Conservation (phyloP, 1,140 invertebrate species). For the Bombyx mori region ASM3026992v2 NC_085111.1:12012001-12012500, state of each 20-base stretch:
- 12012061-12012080: constrained; percentile 27
- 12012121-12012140: constrained; percentile 63
- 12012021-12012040: constrained; percentile 9
- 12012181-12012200: constrained; percentile 36
- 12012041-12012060: constrained; percentile 5
- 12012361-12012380: constrained; percentile 35
- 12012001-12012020: constrained; percentile 7
- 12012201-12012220: no score
- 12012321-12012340: no score
- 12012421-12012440: constrained; percentile 68
- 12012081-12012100: constrained; percentile 45
- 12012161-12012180: constrained; percentile 35
- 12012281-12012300: no score
- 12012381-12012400: constrained; percentile 47
- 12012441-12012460: constrained; percentile 71
- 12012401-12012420: constrained; percentile 67
- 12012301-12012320: no score
- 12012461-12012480: constrained; percentile 69
- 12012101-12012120: constrained; percentile 56
- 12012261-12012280: no score
- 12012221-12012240: no score
- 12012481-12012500: constrained; percentile 70
- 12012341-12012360: constrained; percentile 6
- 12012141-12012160: constrained; percentile 27
- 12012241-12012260: no score